Base-by-base conservation (phyloP, 2,888 invertebrate genomes). In the Megamerina dolium region DNA sequence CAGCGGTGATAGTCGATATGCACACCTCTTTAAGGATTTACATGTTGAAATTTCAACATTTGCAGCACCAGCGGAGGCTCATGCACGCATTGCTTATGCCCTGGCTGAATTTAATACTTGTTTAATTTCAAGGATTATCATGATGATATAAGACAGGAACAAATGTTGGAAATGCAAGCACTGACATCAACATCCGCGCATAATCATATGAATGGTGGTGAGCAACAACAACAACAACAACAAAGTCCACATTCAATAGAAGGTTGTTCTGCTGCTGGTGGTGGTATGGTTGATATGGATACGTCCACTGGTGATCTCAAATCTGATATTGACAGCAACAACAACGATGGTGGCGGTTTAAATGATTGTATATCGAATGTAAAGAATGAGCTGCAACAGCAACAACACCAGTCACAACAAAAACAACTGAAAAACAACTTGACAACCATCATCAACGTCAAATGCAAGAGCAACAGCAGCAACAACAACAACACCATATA, bases 81-180 rank as follows among this genome's bases (percentile, higher is more conserved):
- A 91, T 61, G 87, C 87, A 1, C 77, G 91, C 41, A 83, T 92
- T 46, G 87, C 89, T 0, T 88, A 85, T 60, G 91, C 90, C 8
- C 76, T 91, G 16, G 84, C 86, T 0, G 90, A 92, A 74, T n/a
- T n/a, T n/a, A n/a, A 23, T 23, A 23, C 5, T 17, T 20, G 19
- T 41, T 34, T 17, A 12, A n/a, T 52, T 39, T 51, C 1, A 75
- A 90, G 87, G 90, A 91, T 70, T 88, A 88, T 76, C 90, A 91
- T 68, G 91, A 91, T 63, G 90, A 91, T 62, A 91, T 91, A 58
- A 76, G 90, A 57, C 89, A 90, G 69, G 87, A 90, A 62, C 91
- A 91, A 72, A 87, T 90, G 85, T 82, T 89, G 78, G 90, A 90
- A 72, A 85, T 89, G 86, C 88, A 88, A 74, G 85, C 87, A 51